Base-by-base conservation (phyloP, 2,888 invertebrate species). In the Octonoba sinensis region DNA sequence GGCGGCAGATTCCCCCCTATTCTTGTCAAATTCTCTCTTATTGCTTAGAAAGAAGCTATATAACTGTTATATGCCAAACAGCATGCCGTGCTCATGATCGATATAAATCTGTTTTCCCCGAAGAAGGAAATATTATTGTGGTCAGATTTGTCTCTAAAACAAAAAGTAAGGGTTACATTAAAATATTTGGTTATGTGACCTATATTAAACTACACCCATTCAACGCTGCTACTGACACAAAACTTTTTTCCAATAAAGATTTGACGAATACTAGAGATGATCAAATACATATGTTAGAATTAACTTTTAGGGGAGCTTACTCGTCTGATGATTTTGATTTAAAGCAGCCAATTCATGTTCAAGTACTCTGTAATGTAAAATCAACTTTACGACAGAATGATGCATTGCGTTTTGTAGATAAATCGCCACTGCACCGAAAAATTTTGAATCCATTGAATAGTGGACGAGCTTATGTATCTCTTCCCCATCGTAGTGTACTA, bases 91-190 rank as follows among this genome's bases (percentile, higher is more conserved):
- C 24, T 20, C 22, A 59, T 57, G 66, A 70, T 36, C 22, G 22
- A 27, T 22, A 57, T 1, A 76, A 59, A 36, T 66, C 65, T 27
- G 18, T 72, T 6, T 60, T 75, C 22, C 82, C 82, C 6, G 75
- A 72, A 56, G 76, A 82, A 62, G 76, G 82, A 1, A 72, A 72
- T 22, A 67, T 82, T 15, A 67, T 82, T 15, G 60, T 82, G 36
- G 44, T 82, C 18, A 76, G 76, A 24, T 82, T 76, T 67, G 47
- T 60, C 1, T 3, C 27, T 27, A n/a, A n/a, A n/a, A 71, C 71
- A 18, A 66, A 57, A 27, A 60, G 44, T 20, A 82, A 82, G 22
- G 76, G 66, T 1, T n/a, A n/a, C n/a, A 71, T 82, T 22, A 82
- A 71, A 54, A 76, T 76, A 18, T 51, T 82, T 1, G 82, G 82